Percentiles rank a stretch among this genome's conserved stretches.
Conservation (phyloP, 2,797 vertebrate genomes). For the Rhadinocentrus ornatus region DNA sequence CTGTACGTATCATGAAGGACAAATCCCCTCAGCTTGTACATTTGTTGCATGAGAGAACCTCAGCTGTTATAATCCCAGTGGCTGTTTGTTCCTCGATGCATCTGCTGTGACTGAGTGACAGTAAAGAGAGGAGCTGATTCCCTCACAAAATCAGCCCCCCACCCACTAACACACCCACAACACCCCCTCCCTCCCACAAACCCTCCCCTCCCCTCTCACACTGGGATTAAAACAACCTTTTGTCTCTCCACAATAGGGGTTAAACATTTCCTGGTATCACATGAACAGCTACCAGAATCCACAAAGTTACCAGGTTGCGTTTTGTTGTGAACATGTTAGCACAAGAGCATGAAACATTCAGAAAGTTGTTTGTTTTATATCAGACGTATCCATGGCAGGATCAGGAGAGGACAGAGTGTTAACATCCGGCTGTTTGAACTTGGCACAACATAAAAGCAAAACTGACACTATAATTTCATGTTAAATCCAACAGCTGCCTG, state of each 20-base stretch:
- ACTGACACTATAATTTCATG: slow-evolving; percentile 50
- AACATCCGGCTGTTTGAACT: slow-evolving; percentile 43
- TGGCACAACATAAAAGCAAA: slow-evolving; percentile 60
- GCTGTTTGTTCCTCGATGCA: slow-evolving; percentile 75
- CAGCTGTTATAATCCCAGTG: slow-evolving; percentile 64
- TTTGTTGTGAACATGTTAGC: slow-evolving; percentile 14
- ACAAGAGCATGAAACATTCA: slow-evolving; percentile 40
- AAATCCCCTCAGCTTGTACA: slow-evolving; percentile 35
- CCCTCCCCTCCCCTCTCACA: slow-evolving; percentile 76
- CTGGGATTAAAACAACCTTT: slow-evolving; percentile 89
- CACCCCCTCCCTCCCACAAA: slow-evolving; percentile 16
- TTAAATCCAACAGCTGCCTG: slow-evolving; percentile 49
- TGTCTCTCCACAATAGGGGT: slow-evolving; percentile 91
- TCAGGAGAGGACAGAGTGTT: slow-evolving; percentile 35
- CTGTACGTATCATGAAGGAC: slow-evolving; percentile 20
- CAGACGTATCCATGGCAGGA: slow-evolving; percentile 11
- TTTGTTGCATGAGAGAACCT: slow-evolving; percentile 23
- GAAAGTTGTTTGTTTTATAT: slow-evolving; percentile 53
- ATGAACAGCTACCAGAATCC: slow-evolving; percentile 79
- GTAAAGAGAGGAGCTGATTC: slow-evolving; percentile 54
- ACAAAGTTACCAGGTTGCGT: slow-evolving; percentile 57
- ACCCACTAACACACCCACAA: slow-evolving; percentile 51
- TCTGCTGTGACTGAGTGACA: slow-evolving; percentile 77
- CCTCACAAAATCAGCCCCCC: slow-evolving; percentile 53
- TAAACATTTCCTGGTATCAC: slow-evolving; percentile 90